phyloP scores from a whole-genome alignment of 2,888 invertebrate species.

The Tipula lateralis region DNA sequence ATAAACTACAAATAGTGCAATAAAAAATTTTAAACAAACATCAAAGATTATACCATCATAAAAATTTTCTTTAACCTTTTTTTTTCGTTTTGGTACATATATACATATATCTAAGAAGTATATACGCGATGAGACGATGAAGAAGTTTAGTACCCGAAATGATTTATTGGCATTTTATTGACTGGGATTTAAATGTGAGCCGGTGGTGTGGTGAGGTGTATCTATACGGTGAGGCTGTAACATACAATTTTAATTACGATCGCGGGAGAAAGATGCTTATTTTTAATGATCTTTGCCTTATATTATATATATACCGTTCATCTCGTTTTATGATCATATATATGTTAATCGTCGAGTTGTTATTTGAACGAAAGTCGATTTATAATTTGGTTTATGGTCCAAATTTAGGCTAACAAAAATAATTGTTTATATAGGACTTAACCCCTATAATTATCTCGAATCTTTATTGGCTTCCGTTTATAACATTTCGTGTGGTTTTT shows the following conservation, averaged over 20 bases:
- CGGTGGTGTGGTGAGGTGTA: background rate
- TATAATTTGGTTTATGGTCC: background rate
- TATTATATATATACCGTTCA: background rate
- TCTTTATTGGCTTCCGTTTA: background rate
- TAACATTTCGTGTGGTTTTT: background rate
- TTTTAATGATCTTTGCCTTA: background rate
- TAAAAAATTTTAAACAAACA: background rate
- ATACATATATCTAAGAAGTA: background rate
- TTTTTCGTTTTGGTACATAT: background rate
- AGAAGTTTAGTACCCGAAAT: background rate
- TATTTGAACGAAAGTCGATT: background rate
- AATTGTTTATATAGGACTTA: background rate
- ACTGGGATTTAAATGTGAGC: background rate
- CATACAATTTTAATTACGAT: background rate
- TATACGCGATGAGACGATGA: background rate
- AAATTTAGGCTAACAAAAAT: background rate
- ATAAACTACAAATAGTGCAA: constrained; percentile 12
- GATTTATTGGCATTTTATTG: constrained; percentile 19
- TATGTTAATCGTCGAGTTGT: background rate
- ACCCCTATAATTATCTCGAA: background rate
- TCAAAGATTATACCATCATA: background rate
- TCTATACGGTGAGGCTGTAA: background rate
- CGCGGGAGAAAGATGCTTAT: background rate
- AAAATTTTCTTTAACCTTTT: background rate
- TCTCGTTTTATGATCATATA: background rate